A percentile compares a stretch with the other conserved stretches of the same genome.
Conservation (phyloP, 2,797 vertebrate genomes). For the Gymnocypris eckloni region DNA sequence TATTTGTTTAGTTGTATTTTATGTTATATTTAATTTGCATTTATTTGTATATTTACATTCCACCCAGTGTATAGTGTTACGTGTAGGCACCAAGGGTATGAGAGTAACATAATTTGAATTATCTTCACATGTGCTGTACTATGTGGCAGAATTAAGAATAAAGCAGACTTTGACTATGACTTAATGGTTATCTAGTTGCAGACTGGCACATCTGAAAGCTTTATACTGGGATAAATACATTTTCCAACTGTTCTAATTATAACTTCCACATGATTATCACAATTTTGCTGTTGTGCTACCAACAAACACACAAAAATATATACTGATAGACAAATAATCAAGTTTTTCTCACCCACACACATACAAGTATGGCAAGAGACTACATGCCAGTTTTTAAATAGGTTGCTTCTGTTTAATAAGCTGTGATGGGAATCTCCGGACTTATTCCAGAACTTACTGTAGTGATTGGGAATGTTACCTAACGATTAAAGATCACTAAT, state of each 20-base stretch:
- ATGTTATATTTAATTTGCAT: background rate
- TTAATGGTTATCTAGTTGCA: background rate
- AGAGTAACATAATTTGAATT: background rate
- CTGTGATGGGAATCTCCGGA: slow-evolving; percentile 51
- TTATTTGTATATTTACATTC: background rate
- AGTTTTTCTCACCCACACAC: slow-evolving; percentile 27
- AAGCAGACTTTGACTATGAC: background rate
- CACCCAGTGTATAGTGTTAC: too few relatives aligned
- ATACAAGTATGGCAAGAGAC: slow-evolving; percentile 21
- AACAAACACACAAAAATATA: slow-evolving; percentile 6
- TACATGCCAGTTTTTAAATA: slow-evolving; percentile 35
- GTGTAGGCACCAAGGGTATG: too few relatives aligned
- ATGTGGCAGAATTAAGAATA: background rate
- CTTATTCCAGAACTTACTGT: slow-evolving; percentile 64
- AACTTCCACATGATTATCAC: slow-evolving; percentile 45
- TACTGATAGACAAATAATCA: slow-evolving; percentile 9
- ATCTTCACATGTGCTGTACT: background rate
- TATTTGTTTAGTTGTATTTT: background rate
- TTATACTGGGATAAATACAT: slow-evolving; percentile 20
- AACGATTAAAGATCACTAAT: slow-evolving; percentile 65
- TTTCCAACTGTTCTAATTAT: slow-evolving; percentile 43
- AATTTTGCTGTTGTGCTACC: slow-evolving; percentile 22
- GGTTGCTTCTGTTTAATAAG: slow-evolving; percentile 23
- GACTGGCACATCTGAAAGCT: background rate
- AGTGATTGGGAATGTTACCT: slow-evolving; percentile 74